Percentiles rank a stretch among this genome's conserved stretches.
Conservation (phyloP, 2,113 vertebrate genomes). For the Crypturellus undulatus region DNA sequence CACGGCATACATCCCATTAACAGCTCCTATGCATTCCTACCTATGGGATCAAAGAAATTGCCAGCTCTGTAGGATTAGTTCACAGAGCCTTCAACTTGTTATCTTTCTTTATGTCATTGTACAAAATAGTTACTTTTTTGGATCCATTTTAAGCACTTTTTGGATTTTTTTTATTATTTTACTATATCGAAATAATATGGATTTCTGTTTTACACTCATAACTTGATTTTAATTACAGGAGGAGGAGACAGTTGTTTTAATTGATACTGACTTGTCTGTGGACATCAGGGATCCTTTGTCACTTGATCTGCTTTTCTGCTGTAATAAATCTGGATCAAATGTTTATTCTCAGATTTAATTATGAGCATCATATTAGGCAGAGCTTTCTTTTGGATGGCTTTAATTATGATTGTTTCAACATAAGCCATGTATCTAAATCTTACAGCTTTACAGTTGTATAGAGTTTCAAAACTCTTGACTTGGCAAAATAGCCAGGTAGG, state of each 20-base stretch:
- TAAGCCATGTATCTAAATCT: background rate
- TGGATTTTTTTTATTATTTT: background rate
- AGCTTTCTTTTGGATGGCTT: conserved; percentile 1
- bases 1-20: background rate
- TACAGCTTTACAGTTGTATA: background rate
- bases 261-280: conserved; percentile 24
- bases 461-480: conserved; percentile 26
- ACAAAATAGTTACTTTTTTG: background rate
- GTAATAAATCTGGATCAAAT: conserved; percentile 41
- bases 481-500: conserved; percentile 22
- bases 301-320: background rate
- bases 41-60: background rate
- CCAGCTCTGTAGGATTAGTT: background rate
- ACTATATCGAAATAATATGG: background rate
- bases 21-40: background rate
- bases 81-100: background rate
- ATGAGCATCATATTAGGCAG: background rate
- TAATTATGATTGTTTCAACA: conserved; percentile 24
- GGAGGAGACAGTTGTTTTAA: conserved; percentile 40
- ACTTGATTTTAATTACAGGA: conserved; percentile 19
- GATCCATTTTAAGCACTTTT: background rate
- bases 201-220: conserved; percentile 52
- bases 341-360: conserved; percentile 37
- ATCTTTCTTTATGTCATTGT: background rate
- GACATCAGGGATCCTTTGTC: background rate